Percentiles rank a stretch among this genome's conserved stretches.
These are phyloP conservation scores for Oncorhynchus gorbuscha DNA, from an alignment of 2,113 vertebrate species.

Conservation along the genomic window DNA sequence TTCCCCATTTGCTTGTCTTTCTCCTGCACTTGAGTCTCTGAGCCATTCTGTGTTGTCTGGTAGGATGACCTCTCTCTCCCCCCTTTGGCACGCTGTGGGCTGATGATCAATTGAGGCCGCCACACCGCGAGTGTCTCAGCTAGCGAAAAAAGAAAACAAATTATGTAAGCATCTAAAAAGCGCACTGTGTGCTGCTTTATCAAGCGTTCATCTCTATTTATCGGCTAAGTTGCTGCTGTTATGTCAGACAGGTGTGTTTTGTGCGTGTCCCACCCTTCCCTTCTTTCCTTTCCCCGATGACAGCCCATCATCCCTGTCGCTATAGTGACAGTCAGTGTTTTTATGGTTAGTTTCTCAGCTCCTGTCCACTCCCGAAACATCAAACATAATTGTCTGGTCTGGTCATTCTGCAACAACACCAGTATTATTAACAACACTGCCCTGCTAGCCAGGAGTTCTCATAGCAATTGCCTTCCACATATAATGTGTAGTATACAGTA, in stretches of 20 bases:
- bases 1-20: neutral
- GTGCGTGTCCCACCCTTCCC: neutral
- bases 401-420: slow-evolving; percentile 9
- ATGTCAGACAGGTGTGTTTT: neutral
- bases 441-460: slow-evolving; percentile 14
- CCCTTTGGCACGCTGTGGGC: neutral
- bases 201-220: slow-evolving; percentile 14
- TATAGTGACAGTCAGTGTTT: slow-evolving; percentile 45
- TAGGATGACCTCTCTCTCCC: slow-evolving; percentile 31
- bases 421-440: slow-evolving; percentile 28
- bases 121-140: neutral
- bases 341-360: slow-evolving; percentile 1
- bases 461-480: slow-evolving; percentile 18
- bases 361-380: slow-evolving; percentile 38
- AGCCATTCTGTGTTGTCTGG: slow-evolving; percentile 25
- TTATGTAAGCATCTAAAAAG: slow-evolving; percentile 29
- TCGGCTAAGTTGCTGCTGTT: slow-evolving; percentile 20
- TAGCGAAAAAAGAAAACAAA: slow-evolving; percentile 26
- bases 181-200: slow-evolving; percentile 8
- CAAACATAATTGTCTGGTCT: slow-evolving; percentile 39
- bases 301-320: slow-evolving; percentile 53
- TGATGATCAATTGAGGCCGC: slow-evolving; percentile 27
- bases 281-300: slow-evolving; percentile 26
- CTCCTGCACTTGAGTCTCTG: neutral
- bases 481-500: too few species aligned